A percentile compares a stretch with the other conserved stretches of the same genome.
These are phyloP conservation scores for Protodeltote pygarga DNA, from an alignment of 2,888 invertebrate genomes.

Conservation along the genomic window DNA sequence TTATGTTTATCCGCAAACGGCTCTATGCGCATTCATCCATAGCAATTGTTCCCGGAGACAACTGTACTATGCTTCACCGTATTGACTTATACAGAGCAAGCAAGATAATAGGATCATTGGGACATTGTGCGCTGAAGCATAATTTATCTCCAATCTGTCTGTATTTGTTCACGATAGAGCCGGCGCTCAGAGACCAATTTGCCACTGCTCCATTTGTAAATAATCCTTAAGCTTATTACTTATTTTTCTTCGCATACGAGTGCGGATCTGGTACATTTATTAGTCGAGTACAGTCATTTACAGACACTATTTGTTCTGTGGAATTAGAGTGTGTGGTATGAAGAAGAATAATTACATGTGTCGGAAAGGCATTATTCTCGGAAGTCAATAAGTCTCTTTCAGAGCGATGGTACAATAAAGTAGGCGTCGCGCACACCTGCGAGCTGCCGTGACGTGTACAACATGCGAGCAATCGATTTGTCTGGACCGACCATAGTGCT, in stretches of 20 bases:
- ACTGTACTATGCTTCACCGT: constrained; percentile 50
- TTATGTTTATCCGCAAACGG: constrained; percentile 10
- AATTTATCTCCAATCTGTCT: constrained; percentile 60
- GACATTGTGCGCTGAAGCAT: constrained; percentile 55
- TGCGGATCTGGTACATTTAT: constrained; percentile 47
- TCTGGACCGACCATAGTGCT: constrained; percentile 68
- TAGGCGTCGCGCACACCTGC: constrained; percentile 71
- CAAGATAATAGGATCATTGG: constrained; percentile 60
- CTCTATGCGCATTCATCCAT: constrained; percentile 32
- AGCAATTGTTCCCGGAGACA: constrained; percentile 46
- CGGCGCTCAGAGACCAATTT: constrained; percentile 50
- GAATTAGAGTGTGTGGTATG: constrained; percentile 48
- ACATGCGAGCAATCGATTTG: constrained; percentile 78
- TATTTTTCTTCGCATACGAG: constrained; percentile 47
- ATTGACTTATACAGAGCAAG: constrained; percentile 57
- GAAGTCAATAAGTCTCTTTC: constrained; percentile 60
- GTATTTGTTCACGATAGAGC: constrained; percentile 49
- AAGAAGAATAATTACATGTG: constrained; percentile 55
- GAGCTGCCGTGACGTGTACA: constrained; percentile 58
- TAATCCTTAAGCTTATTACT: constrained; percentile 58
- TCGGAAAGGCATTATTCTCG: constrained; percentile 46
- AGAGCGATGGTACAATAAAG: constrained; percentile 60
- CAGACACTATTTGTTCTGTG: constrained; percentile 47
- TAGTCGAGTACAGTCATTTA: constrained; percentile 47
- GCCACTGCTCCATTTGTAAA: constrained; percentile 57